phyloP scores from a whole-genome alignment of 2,888 invertebrate genomes.

The Luperina testacea region DNA sequence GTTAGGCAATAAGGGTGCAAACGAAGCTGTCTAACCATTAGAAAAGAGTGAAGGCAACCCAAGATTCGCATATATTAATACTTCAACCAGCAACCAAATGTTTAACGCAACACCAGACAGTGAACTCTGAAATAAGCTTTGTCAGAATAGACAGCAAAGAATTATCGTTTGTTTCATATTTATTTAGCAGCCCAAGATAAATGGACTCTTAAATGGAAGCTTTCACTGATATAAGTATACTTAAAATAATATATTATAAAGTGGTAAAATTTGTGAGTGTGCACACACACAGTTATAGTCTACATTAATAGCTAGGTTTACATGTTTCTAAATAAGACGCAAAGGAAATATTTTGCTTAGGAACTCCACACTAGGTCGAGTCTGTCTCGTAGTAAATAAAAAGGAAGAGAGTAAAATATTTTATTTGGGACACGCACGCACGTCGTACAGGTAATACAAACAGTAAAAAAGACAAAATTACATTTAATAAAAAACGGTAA shows the following conservation, averaged over 20 bases:
- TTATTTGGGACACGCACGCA: no score
- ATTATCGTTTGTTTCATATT: conserved; percentile 20
- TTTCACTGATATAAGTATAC: conserved; percentile 17
- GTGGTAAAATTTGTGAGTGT: background rate
- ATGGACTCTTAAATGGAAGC: background rate
- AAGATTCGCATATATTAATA: background rate
- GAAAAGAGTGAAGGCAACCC: background rate
- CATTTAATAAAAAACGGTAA: no score
- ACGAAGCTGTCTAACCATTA: background rate
- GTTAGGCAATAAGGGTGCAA: background rate
- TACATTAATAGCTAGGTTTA: background rate
- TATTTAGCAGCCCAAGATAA: conserved; percentile 9
- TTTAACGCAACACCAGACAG: background rate
- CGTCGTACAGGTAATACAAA: no score
- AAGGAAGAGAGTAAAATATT: no score
- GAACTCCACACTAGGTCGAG: background rate
- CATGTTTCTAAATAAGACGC: background rate
- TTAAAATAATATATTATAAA: background rate
- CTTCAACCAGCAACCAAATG: background rate
- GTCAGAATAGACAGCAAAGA: conserved; percentile 16
- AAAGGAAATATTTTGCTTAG: background rate
- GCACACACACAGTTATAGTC: no score
- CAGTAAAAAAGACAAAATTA: no score
- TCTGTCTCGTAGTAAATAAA: background rate
- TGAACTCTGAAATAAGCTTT: conserved; percentile 8